These are phyloP conservation scores for Pyrrhosoma nymphula DNA, from an alignment of 2,888 invertebrate species.

Conservation along the genomic window DNA sequence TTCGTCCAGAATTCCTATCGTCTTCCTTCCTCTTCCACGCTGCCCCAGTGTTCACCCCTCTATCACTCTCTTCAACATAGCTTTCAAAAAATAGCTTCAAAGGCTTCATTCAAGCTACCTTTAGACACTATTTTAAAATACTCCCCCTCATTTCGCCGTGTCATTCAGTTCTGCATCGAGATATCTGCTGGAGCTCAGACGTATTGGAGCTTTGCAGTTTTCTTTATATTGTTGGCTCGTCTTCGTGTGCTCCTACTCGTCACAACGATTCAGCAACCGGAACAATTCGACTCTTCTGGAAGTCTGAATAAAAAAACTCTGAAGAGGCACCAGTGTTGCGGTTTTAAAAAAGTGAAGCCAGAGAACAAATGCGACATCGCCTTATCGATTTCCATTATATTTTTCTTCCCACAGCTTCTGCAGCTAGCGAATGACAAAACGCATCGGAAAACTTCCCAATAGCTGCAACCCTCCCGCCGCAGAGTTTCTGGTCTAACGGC, in stretches of 20 bases:
- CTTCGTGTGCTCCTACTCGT: neutral
- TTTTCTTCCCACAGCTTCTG: neutral
- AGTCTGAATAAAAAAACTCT: neutral
- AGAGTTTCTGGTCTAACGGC: neutral
- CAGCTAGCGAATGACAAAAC: neutral
- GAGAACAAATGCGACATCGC: neutral
- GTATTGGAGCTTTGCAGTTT: neutral
- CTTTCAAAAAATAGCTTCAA: too few relatives aligned
- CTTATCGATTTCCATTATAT: neutral
- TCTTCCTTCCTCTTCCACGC: too few relatives aligned
- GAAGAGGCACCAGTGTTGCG: neutral
- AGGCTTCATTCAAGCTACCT: too few relatives aligned
- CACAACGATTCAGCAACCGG: neutral
- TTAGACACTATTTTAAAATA: too few relatives aligned
- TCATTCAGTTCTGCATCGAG: neutral
- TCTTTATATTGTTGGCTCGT: neutral
- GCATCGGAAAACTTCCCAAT: slow-evolving; percentile 8
- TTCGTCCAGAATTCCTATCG: too few relatives aligned
- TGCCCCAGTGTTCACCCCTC: too few relatives aligned
- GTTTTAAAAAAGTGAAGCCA: neutral
- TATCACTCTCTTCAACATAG: too few relatives aligned
- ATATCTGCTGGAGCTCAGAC: neutral
- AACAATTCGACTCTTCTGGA: neutral
- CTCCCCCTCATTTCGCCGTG: neutral
- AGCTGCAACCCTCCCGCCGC: neutral